Conservation (phyloP, 2,113 vertebrate genomes). For the Alligator sinensis region DNA sequence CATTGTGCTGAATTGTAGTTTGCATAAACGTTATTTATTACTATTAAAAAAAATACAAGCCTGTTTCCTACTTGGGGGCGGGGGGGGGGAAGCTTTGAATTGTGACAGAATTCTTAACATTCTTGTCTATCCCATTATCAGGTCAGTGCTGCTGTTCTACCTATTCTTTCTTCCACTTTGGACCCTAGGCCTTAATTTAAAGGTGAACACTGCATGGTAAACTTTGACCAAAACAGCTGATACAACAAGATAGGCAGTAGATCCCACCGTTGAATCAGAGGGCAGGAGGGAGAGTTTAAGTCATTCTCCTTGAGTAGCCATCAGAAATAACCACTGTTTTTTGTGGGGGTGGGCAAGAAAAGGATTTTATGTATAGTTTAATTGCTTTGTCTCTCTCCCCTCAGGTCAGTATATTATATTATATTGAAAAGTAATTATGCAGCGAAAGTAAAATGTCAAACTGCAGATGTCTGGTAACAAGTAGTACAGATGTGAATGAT, state of each 20-base stretch:
- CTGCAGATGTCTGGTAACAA: conserved; percentile 71
- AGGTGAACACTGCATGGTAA: conserved; percentile 13
- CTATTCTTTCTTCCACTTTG: conserved; percentile 21
- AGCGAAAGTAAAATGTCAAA: conserved; percentile 79
- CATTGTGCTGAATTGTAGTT: conserved; percentile 12
- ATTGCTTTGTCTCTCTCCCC: conserved; percentile 79
- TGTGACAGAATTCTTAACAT: conserved; percentile 4
- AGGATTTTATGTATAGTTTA: conserved; percentile 66
- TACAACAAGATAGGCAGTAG: background rate
- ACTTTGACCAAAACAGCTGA: background rate
- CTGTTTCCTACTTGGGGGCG: background rate
- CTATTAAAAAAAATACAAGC: conserved; percentile 42
- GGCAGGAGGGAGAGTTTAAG: conserved; percentile 31
- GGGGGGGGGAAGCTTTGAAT: background rate
- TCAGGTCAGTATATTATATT: conserved; percentile 80
- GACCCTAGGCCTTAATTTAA: background rate
- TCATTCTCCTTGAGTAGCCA: conserved; percentile 30
- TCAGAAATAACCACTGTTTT: conserved; percentile 39
- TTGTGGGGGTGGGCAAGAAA: conserved; percentile 5
- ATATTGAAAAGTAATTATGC: conserved; percentile 83
- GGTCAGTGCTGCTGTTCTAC: conserved; percentile 44
- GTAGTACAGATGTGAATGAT: conserved; percentile 72
- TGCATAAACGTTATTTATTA: background rate
- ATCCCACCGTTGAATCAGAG: background rate
- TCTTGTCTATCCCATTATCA: conserved; percentile 24